Percentiles rank a stretch among this genome's conserved stretches.
These are phyloP conservation scores for Nannobrachium achirus DNA, from an alignment of 2,113 vertebrate genomes.

Conservation along the genomic window DNA sequence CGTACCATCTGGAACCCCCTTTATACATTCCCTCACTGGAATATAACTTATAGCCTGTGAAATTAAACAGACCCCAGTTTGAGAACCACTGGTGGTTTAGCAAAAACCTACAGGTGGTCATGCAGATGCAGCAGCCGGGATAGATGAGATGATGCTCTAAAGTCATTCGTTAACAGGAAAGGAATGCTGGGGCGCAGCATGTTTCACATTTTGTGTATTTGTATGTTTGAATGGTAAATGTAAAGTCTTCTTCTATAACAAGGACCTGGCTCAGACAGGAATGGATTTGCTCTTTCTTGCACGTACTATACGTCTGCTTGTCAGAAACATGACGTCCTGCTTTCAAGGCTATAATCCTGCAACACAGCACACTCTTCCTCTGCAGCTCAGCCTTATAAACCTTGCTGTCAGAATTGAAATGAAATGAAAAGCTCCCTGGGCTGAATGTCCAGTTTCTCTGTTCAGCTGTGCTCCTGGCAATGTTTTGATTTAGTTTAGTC, in stretches of 20 bases:
- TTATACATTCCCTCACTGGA: no score
- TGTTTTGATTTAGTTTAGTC: constrained; percentile 31
- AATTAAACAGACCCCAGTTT: no score
- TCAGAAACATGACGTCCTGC: constrained; percentile 14
- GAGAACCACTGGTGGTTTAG: no score
- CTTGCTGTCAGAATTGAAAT: constrained; percentile 36
- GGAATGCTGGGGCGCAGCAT: no score
- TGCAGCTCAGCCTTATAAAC: constrained; percentile 40
- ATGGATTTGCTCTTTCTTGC: constrained; percentile 3
- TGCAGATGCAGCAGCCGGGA: no score
- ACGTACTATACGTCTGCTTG: constrained; percentile 9
- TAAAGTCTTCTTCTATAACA: constrained; percentile 39
- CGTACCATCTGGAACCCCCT: no score
- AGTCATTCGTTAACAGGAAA: no score
- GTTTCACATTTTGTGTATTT: neutral
- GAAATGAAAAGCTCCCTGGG: constrained; percentile 45
- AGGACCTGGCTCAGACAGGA: constrained; percentile 27
- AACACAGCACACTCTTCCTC: constrained; percentile 6
- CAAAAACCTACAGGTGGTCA: no score
- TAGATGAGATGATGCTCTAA: no score
- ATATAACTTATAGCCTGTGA: no score
- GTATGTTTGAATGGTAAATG: constrained; percentile 7
- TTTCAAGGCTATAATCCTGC: constrained; percentile 51
- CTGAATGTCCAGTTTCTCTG: constrained; percentile 15
- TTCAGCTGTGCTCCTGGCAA: constrained; percentile 25